These are phyloP conservation scores for Ladona fulva DNA, from an alignment of 1,140 invertebrate species.

Conservation along the genomic window DNA sequence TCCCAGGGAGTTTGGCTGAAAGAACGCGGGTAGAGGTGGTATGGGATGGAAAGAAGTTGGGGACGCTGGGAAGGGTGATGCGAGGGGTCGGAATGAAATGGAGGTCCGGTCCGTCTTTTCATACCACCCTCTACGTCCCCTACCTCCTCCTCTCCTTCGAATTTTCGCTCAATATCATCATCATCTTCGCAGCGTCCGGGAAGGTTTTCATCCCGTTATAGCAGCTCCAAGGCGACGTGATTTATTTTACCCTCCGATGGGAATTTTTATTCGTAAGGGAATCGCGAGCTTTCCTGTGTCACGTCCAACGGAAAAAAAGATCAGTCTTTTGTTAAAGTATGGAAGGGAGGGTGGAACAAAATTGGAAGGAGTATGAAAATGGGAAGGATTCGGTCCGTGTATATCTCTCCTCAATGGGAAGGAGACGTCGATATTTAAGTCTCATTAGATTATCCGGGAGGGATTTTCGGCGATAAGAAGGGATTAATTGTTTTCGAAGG, in stretches of 20 bases:
- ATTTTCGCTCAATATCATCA: conserved; percentile 7
- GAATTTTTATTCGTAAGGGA: not conserved
- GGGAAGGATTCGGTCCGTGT: no score
- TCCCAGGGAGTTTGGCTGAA: not conserved
- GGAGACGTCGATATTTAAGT: no score
- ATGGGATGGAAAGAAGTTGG: not conserved
- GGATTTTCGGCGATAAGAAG: no score
- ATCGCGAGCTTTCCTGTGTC: not conserved
- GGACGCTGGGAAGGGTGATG: not conserved
- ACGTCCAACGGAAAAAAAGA: not conserved
- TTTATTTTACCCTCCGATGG: conserved; percentile 4
- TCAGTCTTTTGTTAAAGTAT: not conserved
- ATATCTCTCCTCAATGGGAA: no score
- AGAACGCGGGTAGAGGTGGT: not conserved
- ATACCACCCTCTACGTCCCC: not conserved
- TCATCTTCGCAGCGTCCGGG: not conserved
- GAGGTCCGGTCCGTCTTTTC: not conserved
- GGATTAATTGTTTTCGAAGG: no score
- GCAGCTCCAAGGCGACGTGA: not conserved
- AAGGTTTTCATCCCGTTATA: not conserved
- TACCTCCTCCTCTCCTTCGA: not conserved
- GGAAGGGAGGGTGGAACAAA: not conserved
- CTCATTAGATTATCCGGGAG: no score
- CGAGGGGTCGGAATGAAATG: not conserved
- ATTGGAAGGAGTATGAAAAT: no score